Conservation (phyloP, 2,113 vertebrate species). For the Eretmochelys imbricata region DNA sequence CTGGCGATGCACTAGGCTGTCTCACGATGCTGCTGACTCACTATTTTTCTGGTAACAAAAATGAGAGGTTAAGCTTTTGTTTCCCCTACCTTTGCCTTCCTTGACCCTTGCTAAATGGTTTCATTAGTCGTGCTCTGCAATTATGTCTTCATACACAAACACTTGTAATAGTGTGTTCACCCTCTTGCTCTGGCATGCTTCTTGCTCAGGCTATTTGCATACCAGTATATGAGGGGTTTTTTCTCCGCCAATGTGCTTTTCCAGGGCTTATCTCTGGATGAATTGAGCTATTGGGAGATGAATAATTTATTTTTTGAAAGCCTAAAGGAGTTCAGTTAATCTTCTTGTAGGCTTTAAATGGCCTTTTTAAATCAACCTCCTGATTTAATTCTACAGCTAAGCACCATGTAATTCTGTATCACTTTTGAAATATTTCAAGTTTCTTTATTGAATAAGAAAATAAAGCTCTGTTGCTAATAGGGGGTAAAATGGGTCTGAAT, state of each 20-base stretch:
- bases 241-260: neutral
- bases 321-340: neutral
- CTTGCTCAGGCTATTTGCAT: neutral
- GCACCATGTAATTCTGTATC: neutral
- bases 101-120: neutral
- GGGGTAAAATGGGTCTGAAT: neutral
- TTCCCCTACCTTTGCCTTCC: neutral
- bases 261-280: neutral
- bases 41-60: neutral
- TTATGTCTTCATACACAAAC: accelerated
- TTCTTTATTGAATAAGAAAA: neutral
- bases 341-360: neutral
- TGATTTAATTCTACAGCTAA: neutral
- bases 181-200: neutral
- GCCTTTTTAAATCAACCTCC: neutral
- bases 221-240: neutral
- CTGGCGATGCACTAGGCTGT: neutral
- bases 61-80: neutral
- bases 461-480: neutral
- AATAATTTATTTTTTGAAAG: neutral
- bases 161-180: neutral
- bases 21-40: neutral
- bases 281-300: neutral
- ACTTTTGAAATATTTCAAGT: neutral
- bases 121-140: neutral